Evolutionary conservation across 2,113 vertebrate species (phyloP).

Genomic region (Phasianus colchicus): DNA sequence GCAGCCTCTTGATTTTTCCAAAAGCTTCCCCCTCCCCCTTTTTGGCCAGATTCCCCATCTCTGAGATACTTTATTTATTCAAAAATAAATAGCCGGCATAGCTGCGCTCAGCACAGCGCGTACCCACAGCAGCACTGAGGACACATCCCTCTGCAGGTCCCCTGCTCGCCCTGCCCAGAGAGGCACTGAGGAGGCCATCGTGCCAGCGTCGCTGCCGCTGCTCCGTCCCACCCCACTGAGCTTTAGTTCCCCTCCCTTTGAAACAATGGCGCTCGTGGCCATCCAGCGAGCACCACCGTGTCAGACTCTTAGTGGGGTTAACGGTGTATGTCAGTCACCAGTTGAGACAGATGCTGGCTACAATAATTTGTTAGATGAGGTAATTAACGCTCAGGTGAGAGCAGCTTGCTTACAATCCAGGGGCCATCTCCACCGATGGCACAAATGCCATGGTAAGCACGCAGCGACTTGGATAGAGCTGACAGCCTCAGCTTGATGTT

Average conservation of each 20-base stretch:
- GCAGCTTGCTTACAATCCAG: neutral
- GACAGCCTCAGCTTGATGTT: neutral
- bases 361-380: fast-evolving
- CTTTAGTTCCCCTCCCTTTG: neutral
- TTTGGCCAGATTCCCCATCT: neutral
- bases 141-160: neutral
- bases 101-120: neutral
- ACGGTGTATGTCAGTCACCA: fast-evolving
- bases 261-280: neutral
- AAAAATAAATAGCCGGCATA: neutral
- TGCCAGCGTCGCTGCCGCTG: fast-evolving
- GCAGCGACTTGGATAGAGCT: neutral
- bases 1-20: neutral
- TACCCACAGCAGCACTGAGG: neutral
- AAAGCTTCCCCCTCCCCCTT: neutral
- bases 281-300: fast-evolving
- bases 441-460: neutral
- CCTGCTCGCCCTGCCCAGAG: fast-evolving
- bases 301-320: neutral
- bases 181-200: neutral
- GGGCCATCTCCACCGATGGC: neutral
- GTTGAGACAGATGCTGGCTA: neutral
- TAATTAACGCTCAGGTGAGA: neutral
- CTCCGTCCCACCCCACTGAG: neutral
- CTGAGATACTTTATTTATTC: conserved; percentile 33